Percentiles rank a stretch among this genome's conserved stretches.
Evolutionary conservation across 1,140 invertebrate species (phyloP).

Genomic region (Cylas formicarius): DNA sequence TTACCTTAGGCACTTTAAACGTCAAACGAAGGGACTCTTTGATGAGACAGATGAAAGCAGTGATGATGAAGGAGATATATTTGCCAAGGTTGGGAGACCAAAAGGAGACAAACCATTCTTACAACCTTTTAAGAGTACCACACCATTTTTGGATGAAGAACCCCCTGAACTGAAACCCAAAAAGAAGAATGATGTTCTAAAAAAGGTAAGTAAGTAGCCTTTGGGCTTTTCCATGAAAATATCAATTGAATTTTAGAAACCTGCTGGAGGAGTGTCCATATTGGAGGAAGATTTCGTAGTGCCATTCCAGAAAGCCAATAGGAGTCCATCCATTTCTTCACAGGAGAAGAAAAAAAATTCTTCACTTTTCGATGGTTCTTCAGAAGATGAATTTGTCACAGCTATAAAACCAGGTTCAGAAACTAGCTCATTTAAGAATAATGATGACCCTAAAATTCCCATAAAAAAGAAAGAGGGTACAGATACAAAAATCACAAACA

Average conservation of each 20-base stretch:
- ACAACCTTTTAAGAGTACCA: conserved; percentile 26
- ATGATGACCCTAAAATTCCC: too few relatives aligned
- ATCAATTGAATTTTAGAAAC: conserved; percentile 45
- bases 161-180: conserved; percentile 23
- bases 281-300: conserved; percentile 46
- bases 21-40: conserved; percentile 14
- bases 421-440: too few relatives aligned
- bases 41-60: conserved; percentile 14
- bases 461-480: too few relatives aligned
- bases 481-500: too few relatives aligned
- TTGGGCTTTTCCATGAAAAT: neutral
- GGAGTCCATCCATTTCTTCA: conserved; percentile 1
- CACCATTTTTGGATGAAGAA: conserved; percentile 29
- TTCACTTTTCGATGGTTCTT: too few relatives aligned
- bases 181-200: conserved; percentile 9
- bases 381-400: too few relatives aligned
- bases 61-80: conserved; percentile 33
- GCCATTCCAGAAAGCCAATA: conserved; percentile 11
- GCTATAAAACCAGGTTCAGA: too few relatives aligned
- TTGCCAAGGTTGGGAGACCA: conserved; percentile 16
- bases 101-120: conserved; percentile 37
- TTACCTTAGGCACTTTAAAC: too few relatives aligned
- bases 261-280: conserved; percentile 48
- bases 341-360: too few relatives aligned
- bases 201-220: conserved; percentile 19